Conservation (phyloP, 2,113 vertebrate genomes). For the Menidia beryllina region DNA sequence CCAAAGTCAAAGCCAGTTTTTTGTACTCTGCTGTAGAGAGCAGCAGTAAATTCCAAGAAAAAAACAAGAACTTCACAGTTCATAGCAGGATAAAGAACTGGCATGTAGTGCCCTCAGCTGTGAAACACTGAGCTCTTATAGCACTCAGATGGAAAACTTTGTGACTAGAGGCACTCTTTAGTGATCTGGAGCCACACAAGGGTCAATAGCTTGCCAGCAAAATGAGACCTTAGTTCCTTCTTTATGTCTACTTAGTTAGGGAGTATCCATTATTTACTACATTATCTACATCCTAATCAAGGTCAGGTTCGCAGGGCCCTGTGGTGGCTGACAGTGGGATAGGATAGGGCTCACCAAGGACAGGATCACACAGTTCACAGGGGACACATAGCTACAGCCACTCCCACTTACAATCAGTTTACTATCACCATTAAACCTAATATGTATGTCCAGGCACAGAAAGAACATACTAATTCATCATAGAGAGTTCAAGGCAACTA, state of each 20-base stretch:
- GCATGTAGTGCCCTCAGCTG: slow-evolving; percentile 23
- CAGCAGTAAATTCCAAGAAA: slow-evolving; percentile 21
- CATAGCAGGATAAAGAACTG: slow-evolving; percentile 35
- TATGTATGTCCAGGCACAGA: too few relatives aligned
- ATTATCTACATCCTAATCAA: background rate
- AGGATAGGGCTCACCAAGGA: background rate
- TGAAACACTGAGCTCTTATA: slow-evolving; percentile 20
- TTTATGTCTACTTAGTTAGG: too few relatives aligned
- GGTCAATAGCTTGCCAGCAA: slow-evolving; percentile 10
- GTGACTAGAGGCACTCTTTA: slow-evolving; percentile 29
- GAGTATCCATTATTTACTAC: background rate
- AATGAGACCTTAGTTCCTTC: too few relatives aligned
- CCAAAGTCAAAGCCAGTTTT: slow-evolving; percentile 41
- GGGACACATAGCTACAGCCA: background rate
- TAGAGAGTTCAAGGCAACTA: background rate
- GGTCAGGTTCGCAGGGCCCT: background rate
- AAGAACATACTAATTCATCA: background rate
- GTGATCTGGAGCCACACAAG: too few relatives aligned
- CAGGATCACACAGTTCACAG: background rate
- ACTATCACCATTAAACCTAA: too few relatives aligned
- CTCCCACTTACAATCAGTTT: too few relatives aligned
- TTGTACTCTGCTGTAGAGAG: slow-evolving; percentile 37
- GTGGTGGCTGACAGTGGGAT: background rate
- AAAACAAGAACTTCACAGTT: slow-evolving; percentile 41
- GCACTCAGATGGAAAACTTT: slow-evolving; percentile 37